These are phyloP conservation scores for Drosophila pseudoobscura DNA, from an alignment of 1,140 invertebrate genomes.

Conservation along the genomic window DNA sequence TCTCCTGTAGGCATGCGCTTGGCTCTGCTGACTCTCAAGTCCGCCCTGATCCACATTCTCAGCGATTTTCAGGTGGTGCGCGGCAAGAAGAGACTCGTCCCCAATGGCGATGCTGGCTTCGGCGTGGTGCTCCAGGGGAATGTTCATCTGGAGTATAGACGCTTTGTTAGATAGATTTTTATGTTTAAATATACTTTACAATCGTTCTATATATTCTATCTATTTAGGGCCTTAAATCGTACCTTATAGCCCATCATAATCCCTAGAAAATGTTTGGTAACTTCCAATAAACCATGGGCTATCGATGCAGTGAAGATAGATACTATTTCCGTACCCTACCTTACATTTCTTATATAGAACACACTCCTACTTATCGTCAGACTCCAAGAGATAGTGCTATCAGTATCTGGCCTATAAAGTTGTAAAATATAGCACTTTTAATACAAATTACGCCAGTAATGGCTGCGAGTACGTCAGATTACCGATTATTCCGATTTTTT, in stretches of 20 bases:
- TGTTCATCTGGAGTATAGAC: slow-evolving; percentile 57
- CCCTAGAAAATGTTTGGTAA: too few species aligned
- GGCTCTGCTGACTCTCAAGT: slow-evolving; percentile 59
- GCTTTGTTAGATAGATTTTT: slow-evolving; percentile 31
- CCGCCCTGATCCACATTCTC: slow-evolving; percentile 57
- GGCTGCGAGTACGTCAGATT: neutral
- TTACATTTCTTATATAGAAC: neutral
- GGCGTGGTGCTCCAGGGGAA: slow-evolving; percentile 60
- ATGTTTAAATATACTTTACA: too few species aligned
- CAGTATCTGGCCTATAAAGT: slow-evolving; percentile 11
- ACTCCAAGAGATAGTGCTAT: slow-evolving; percentile 8
- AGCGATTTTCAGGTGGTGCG: slow-evolving; percentile 57
- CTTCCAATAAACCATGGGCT: too few species aligned
- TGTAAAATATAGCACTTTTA: neutral
- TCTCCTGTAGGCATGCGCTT: slow-evolving; percentile 39
- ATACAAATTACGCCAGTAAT: too few species aligned
- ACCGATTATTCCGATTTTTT: neutral
- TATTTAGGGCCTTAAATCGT: too few species aligned
- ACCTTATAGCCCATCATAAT: too few species aligned
- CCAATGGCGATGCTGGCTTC: slow-evolving; percentile 56
- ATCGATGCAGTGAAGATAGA: too few species aligned
- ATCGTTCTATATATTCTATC: too few species aligned
- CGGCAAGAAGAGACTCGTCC: slow-evolving; percentile 13
- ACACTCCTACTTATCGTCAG: slow-evolving; percentile 6
- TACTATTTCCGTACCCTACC: neutral